Conservation (phyloP, 2,113 vertebrate species). For the Peucedramus taeniatus region DNA sequence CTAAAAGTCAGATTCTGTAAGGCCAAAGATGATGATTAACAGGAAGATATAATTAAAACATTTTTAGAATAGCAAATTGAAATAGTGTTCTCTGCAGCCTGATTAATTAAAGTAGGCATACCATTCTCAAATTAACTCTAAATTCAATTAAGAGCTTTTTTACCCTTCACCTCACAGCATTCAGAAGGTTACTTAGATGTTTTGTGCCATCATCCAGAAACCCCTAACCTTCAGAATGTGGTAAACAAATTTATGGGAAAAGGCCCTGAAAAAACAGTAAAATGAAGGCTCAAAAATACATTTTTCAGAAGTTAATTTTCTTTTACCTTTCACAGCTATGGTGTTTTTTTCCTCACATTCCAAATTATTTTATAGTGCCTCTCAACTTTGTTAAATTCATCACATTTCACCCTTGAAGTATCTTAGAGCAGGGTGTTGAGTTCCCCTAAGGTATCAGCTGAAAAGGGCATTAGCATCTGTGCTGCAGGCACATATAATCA, state of each 20-base stretch:
- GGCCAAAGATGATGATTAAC: neutral
- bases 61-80: neutral
- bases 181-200: neutral
- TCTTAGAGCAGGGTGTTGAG: neutral
- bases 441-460: neutral
- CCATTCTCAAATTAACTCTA: neutral
- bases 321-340: neutral
- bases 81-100: neutral
- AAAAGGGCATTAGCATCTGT: constrained; percentile 12
- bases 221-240: neutral
- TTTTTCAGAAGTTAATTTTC: neutral
- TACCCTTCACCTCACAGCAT: neutral
- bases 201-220: neutral
- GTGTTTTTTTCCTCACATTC: neutral
- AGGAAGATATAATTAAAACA: neutral
- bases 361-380: neutral
- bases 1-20: neutral
- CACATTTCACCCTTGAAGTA: neutral
- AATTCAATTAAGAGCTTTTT: neutral
- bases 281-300: neutral
- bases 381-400: neutral
- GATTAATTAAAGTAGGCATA: neutral
- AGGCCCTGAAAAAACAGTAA: neutral
- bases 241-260: neutral
- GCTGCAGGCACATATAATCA: neutral